phyloP scores from a whole-genome alignment of 2,888 invertebrate genomes.

The Aphidoletes aphidimyza region DNA sequence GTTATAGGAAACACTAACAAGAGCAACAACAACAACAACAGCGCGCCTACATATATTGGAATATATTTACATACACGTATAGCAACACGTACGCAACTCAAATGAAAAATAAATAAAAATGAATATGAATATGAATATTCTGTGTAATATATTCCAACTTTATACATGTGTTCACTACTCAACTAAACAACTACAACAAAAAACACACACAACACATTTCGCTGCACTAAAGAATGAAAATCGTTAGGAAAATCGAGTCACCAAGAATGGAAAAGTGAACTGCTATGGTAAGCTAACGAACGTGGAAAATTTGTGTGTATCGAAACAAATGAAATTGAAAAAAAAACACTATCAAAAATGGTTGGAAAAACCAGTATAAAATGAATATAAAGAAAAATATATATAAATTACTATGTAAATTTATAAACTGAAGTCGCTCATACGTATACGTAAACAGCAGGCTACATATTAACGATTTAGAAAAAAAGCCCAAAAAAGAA shows the following conservation, averaged over 20 bases:
- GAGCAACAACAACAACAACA: background rate
- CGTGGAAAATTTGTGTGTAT: background rate
- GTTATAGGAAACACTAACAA: background rate
- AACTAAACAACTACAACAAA: background rate
- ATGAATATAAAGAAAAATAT: background rate
- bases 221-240: background rate
- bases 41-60: background rate
- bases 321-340: background rate
- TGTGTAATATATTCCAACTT: background rate
- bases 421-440: conserved; percentile 34
- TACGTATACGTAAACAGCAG: background rate
- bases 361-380: background rate
- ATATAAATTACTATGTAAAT: conserved; percentile 28
- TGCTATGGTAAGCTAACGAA: background rate
- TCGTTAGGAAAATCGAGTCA: background rate
- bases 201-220: background rate
- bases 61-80: background rate
- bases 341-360: too few species aligned
- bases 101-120: conserved; percentile 50
- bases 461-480: conserved; percentile 9
- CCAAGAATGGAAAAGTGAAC: conserved; percentile 24
- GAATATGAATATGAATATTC: background rate
- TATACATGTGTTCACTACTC: background rate
- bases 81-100: background rate
- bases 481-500: background rate